A percentile compares a stretch with the other conserved stretches of the same genome.
These are phyloP conservation scores for Acrocyrtus sp. DNA, from an alignment of 2,888 invertebrate species.

Conservation along the genomic window DNA sequence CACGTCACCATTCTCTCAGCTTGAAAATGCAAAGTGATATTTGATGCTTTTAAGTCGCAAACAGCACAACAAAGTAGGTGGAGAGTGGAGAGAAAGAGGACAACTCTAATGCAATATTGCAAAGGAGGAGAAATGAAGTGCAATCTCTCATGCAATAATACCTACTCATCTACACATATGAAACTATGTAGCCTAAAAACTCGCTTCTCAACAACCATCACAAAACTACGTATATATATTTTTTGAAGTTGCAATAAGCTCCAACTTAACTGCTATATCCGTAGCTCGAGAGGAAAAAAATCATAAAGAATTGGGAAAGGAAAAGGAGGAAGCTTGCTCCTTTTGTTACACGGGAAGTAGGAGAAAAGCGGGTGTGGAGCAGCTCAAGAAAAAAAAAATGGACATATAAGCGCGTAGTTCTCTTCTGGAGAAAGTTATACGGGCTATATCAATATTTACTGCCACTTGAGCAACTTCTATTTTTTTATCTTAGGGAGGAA, in stretches of 20 bases:
- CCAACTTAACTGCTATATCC: not conserved
- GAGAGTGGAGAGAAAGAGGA: slow-evolving; percentile 1
- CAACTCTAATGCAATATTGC: not conserved
- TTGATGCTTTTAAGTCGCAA: slow-evolving; percentile 21
- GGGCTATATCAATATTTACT: slow-evolving; percentile 22
- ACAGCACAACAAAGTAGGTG: too few relatives aligned
- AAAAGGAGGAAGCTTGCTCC: not conserved
- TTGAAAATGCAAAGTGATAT: slow-evolving; percentile 15
- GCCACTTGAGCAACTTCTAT: slow-evolving; percentile 20
- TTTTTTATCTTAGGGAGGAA: slow-evolving; percentile 6
- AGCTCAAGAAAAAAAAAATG: too few relatives aligned
- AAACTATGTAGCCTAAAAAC: too few relatives aligned
- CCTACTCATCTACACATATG: not conserved
- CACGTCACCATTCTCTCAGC: not conserved
- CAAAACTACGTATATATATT: too few relatives aligned
- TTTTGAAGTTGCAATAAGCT: not conserved
- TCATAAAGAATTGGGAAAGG: not conserved
- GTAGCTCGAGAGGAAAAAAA: not conserved
- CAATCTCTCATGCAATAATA: slow-evolving; percentile 15
- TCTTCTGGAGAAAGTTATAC: not conserved
- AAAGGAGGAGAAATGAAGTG: not conserved
- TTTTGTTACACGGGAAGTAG: too few relatives aligned
- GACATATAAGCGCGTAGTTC: not conserved
- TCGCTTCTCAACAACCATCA: too few relatives aligned
- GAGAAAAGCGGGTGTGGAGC: too few relatives aligned